phyloP scores from a whole-genome alignment of 2,797 vertebrate species.

The Gymnocypris eckloni region DNA sequence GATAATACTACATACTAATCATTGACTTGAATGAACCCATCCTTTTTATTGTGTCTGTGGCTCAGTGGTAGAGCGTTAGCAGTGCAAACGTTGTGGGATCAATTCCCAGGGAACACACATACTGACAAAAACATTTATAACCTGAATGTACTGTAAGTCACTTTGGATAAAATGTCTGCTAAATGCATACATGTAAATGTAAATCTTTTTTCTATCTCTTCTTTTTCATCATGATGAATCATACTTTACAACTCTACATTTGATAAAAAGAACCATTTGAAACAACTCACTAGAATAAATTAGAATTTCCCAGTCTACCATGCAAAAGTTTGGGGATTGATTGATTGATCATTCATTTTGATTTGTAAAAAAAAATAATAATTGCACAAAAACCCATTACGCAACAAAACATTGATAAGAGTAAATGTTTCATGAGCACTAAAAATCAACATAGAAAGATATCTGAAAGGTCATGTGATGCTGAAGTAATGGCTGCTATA shows the following conservation, averaged over 20 bases:
- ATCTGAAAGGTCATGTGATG: not conserved
- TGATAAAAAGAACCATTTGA: not conserved
- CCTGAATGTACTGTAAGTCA: too few species aligned
- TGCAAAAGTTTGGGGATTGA: not conserved
- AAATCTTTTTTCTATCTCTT: not conserved
- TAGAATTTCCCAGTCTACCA: not conserved
- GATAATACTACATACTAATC: not conserved
- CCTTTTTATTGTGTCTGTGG: too few species aligned
- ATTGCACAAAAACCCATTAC: not conserved
- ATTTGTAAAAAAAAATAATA: too few species aligned
- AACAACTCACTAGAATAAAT: not conserved
- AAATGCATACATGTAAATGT: too few species aligned
- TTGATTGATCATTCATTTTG: too few species aligned
- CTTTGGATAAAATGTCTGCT: too few species aligned
- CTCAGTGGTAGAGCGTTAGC: too few species aligned
- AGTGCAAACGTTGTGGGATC: too few species aligned
- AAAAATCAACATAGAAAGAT: not conserved
- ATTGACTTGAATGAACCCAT: not conserved
- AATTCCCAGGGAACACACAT: too few species aligned
- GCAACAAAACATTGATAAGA: not conserved
- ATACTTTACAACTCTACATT: not conserved
- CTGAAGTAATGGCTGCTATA: too few species aligned
- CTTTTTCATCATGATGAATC: not conserved
- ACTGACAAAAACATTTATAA: too few species aligned
- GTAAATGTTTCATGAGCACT: not conserved